Evolutionary conservation across 2,113 vertebrate species (phyloP).

Genomic region (Ceyx margarethae): DNA sequence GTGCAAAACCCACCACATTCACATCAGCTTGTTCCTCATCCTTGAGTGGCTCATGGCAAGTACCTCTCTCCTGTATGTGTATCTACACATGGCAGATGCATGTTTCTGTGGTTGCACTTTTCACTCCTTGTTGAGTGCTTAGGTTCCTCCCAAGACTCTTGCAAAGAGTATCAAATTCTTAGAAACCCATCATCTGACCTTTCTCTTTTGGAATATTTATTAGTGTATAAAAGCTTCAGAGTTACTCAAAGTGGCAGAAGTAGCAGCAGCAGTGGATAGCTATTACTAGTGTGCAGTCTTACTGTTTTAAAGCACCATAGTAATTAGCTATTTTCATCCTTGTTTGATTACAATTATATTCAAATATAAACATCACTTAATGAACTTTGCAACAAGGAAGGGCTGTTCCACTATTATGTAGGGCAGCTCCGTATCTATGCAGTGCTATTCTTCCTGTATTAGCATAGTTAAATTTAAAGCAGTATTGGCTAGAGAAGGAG

Average conservation of each 20-base stretch:
- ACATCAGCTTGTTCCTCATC: neutral
- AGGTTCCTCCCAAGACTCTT: neutral
- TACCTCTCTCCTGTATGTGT: neutral
- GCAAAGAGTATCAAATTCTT: neutral
- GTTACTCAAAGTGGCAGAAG: neutral
- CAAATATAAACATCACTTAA: neutral
- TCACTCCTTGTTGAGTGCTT: neutral
- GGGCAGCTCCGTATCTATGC: rapidly evolving
- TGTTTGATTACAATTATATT: neutral
- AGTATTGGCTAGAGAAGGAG: neutral
- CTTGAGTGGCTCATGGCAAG: neutral
- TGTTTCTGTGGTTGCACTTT: neutral
- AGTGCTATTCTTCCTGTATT: neutral
- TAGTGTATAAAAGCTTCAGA: neutral
- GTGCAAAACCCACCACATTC: neutral
- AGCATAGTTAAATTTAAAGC: neutral
- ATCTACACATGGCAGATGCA: neutral
- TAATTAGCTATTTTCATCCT: neutral
- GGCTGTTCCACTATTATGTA: neutral
- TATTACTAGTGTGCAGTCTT: neutral
- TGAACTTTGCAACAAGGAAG: neutral
- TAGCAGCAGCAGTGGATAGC: neutral
- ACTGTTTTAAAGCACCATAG: neutral
- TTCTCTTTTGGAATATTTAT: constrained; percentile 36
- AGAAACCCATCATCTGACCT: neutral